Evolutionary conservation across 2,888 invertebrate genomes (phyloP).

Genomic region (Melanotus villosus): DNA sequence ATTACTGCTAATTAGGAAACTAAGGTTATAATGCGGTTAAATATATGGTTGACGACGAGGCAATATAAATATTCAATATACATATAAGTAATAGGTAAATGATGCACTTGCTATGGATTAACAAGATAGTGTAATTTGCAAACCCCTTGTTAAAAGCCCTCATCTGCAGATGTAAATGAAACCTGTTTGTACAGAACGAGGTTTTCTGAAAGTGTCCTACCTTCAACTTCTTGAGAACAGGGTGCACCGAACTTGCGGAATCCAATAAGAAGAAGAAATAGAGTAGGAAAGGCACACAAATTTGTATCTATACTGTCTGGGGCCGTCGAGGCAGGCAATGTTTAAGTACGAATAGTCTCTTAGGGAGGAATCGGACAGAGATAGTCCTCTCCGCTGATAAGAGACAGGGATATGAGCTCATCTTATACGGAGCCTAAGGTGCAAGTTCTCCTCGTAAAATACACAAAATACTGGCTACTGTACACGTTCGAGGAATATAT

Average conservation of each 20-base stretch:
- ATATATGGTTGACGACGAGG: too few relatives aligned
- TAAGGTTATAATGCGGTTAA: too few relatives aligned
- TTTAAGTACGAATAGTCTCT: conserved; percentile 59
- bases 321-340: conserved; percentile 53
- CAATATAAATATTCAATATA: neutral
- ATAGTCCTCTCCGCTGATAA: conserved; percentile 53
- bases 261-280: conserved; percentile 59
- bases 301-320: conserved; percentile 62
- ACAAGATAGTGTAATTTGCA: neutral
- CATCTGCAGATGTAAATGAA: conserved; percentile 1
- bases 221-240: conserved; percentile 37
- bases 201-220: conserved; percentile 21
- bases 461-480: conserved; percentile 65
- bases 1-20: too few relatives aligned
- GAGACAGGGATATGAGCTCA: conserved; percentile 58
- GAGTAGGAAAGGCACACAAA: conserved; percentile 58
- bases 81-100: conserved; percentile 1
- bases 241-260: conserved; percentile 46
- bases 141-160: neutral
- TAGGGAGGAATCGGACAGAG: conserved; percentile 52
- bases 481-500: conserved; percentile 50
- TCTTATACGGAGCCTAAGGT: conserved; percentile 61
- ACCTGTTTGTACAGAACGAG: conserved; percentile 17
- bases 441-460: conserved; percentile 63
- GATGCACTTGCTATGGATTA: neutral